Evolutionary conservation across 2,888 invertebrate genomes (phyloP), one percentile per base, ranked within the genome.

Genomic region (Steromphala cineraria): DNA sequence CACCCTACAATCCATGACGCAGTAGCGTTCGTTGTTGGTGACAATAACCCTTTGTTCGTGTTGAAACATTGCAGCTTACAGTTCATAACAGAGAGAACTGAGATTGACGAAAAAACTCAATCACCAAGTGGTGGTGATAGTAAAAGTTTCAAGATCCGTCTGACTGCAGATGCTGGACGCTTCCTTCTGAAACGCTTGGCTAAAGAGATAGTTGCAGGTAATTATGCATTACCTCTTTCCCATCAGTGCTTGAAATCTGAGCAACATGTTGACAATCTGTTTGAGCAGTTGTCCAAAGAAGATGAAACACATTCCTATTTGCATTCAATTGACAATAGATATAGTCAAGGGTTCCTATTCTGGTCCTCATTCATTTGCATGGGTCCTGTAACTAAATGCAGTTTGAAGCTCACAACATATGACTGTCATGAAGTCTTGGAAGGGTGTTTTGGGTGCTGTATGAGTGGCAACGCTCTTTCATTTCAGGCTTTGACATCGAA

Each of bases 401-500:
- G 17, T n/a, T 53, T 75, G 13, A 0, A 76, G 13, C 1, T 55
- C 0, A 76, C 53, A 0, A 15, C 21, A 4, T 76, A 31, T 19
- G 10, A 2, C 5, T 10, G n/a, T 15, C 31, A 17, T 55, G 76
- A 76, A 76, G 1, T 76, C 2, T 55, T 76, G 21, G 76, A 53
- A 53, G 76, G 76, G 1, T 76, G 24, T 55, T 55, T 76, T 55
- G 76, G 76, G 3, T 76, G 76, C 36, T 53, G 53, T 55, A 7
- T 53, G 53, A 76, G 76, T 53, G 76, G 76, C 1, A 53, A 76
- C 36, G 17, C 31, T 3, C 28, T 8, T 17, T 76, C 76, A 8
- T 19, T 76, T 5, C 24, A 28, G 17, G 3, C 19, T 17, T 13
- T 76, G 13, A 13, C 17, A n/a, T 75, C 52, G 8, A 17, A 31